Percentiles rank a stretch among this genome's conserved stretches.
Evolutionary conservation across 2,113 vertebrate genomes (phyloP).

Genomic region (Symphodus melops): DNA sequence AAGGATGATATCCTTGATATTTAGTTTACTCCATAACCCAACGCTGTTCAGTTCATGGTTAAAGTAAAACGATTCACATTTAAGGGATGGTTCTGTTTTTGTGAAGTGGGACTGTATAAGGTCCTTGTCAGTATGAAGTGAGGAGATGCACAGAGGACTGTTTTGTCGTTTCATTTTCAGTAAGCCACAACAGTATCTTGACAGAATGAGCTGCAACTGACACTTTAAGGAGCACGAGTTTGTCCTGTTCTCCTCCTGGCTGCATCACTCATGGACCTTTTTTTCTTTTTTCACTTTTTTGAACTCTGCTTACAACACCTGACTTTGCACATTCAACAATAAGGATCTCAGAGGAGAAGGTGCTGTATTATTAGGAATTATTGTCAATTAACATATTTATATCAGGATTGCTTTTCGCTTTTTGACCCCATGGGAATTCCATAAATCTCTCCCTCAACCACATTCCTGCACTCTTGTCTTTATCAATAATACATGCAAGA

Average conservation of each 20-base stretch:
- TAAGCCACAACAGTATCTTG: background rate
- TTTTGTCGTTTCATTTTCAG: background rate
- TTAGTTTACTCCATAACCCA: too few species aligned
- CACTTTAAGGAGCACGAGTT: background rate
- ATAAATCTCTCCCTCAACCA: constrained; percentile 21
- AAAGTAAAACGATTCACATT: too few species aligned
- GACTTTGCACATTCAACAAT: background rate
- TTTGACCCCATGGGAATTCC: constrained; percentile 5
- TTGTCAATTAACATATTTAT: background rate
- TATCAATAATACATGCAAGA: constrained; percentile 43
- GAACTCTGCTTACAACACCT: background rate
- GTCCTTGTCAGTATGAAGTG: background rate
- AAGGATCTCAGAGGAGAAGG: background rate
- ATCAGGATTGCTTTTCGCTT: background rate
- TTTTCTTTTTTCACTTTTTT: too few species aligned
- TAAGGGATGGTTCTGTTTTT: too few species aligned
- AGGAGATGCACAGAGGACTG: background rate
- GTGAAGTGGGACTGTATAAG: too few species aligned
- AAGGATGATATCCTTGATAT: too few species aligned
- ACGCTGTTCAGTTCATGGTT: too few species aligned
- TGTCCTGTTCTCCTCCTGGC: too few species aligned
- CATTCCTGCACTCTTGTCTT: constrained; percentile 22
- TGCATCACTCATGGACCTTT: too few species aligned
- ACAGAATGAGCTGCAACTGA: background rate
- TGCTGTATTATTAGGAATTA: background rate